Base-by-base conservation (phyloP, 2,888 invertebrate species). In the Tuta absoluta region DNA sequence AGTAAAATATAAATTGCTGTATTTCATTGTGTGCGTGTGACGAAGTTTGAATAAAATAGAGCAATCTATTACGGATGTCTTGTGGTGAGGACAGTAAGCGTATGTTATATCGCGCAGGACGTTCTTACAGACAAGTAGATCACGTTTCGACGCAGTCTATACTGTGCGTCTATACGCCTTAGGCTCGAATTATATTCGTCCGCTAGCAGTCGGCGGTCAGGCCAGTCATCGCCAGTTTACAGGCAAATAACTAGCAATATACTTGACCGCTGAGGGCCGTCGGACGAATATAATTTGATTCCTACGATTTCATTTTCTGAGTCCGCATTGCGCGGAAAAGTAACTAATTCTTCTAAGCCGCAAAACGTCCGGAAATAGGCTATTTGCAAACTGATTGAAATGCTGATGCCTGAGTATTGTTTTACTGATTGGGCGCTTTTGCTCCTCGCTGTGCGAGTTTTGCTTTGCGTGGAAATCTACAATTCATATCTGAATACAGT, bases 21-120 rank as follows among this genome's bases (percentile, higher is more conserved):
- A 84, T 84, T 84, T 82, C 79, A 79, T 81, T 81, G 80, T 81
- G 79, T 84, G 82, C 80, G 77, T 79, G 73, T 75, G 68, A 76
- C 65, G 67, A 68, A 68, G 73, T 73, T 74, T 72, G 71, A 73
- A 81, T 83, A 80, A 83, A 80, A 84, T 81, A 82, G 69, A 76
- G 76, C 77, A 80, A 79, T 79, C 73, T 83, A 82, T 80, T 76
- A 19, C 24, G 53, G 12, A 24, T 41, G 10, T 33, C 17, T 28
- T 33, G 37, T 66, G 28, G 76, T 66, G 59, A 70, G 21, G 10
- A 53, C 5, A 53, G 67, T 81, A 79, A 80, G 78, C 77, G 76
- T 78, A 73, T 70, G 67, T 64, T 48, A 51, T 19, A 59, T 48
- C 48, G 48, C 48, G 48, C 7, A 48, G 19, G 19, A 19, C 19